Percentiles rank a stretch among this genome's conserved stretches.
Conservation (phyloP, 2,113 vertebrate species). For the Panthera tigris region DNA sequence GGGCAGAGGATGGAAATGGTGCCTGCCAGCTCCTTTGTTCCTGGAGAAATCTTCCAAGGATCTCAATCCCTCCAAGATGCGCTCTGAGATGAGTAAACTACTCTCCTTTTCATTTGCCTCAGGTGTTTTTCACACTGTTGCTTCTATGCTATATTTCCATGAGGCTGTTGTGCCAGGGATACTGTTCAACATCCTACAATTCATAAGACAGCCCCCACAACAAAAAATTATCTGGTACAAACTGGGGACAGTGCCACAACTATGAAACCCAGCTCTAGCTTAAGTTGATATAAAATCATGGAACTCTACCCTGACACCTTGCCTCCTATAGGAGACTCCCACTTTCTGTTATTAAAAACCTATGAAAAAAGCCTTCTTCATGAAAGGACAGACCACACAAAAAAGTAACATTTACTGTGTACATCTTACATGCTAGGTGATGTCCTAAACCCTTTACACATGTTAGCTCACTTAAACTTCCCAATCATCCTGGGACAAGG, state of each 20-base stretch:
- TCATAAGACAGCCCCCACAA: background rate
- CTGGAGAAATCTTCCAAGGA: background rate
- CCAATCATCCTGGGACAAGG: background rate
- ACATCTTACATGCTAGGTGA: background rate
- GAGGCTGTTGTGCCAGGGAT: background rate
- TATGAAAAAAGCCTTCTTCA: background rate
- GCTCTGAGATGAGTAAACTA: background rate
- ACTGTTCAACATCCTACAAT: background rate
- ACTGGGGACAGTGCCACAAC: background rate
- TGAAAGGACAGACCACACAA: background rate
- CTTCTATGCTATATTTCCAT: background rate
- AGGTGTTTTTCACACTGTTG: background rate
- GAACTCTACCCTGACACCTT: background rate
- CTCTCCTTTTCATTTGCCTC: background rate
- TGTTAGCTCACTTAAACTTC: background rate
- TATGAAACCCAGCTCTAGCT: background rate
- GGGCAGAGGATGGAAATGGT: background rate
- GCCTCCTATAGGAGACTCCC: background rate
- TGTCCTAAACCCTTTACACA: rapidly evolving
- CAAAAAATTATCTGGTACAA: background rate
- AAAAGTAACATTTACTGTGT: background rate
- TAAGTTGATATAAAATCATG: rapidly evolving
- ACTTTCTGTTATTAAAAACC: background rate
- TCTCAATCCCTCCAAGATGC: background rate
- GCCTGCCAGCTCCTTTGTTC: background rate